phyloP scores from a whole-genome alignment of 1,140 invertebrate genomes.

The Glossosoma conforme region DNA sequence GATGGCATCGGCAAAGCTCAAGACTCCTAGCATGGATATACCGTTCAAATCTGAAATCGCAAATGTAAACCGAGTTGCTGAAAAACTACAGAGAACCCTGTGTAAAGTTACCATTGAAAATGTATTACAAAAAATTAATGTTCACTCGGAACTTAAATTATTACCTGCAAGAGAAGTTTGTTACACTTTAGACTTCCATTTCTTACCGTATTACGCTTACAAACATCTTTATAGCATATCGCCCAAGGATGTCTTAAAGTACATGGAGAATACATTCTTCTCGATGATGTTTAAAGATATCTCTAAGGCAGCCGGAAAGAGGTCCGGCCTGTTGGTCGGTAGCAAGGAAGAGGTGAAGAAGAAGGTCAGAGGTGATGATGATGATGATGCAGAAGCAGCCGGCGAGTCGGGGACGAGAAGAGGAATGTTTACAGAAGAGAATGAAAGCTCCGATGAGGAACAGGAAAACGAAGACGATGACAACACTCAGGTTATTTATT shows the following conservation, averaged over 20 bases:
- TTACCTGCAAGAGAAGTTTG: slow-evolving; percentile 50
- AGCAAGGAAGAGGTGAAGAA: slow-evolving; percentile 36
- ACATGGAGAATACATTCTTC: slow-evolving; percentile 63
- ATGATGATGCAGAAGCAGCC: slow-evolving; percentile 56
- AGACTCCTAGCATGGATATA: slow-evolving; percentile 95
- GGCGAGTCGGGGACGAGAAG: slow-evolving; percentile 50
- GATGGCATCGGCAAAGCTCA: slow-evolving; percentile 86
- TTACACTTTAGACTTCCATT: slow-evolving; percentile 63
- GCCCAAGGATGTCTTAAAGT: slow-evolving; percentile 63
- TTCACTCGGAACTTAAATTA: slow-evolving; percentile 57
- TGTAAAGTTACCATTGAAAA: slow-evolving; percentile 73
- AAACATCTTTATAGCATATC: slow-evolving; percentile 64
- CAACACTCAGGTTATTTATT: slow-evolving; percentile 45
- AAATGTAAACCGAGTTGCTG: slow-evolving; percentile 57
- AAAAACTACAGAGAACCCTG: slow-evolving; percentile 64
- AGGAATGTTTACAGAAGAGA: slow-evolving; percentile 42
- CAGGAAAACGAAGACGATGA: slow-evolving; percentile 67
- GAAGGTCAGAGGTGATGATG: slow-evolving; percentile 46
- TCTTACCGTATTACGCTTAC: slow-evolving; percentile 68
- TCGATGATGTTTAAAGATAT: slow-evolving; percentile 56
- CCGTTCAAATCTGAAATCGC: slow-evolving; percentile 60
- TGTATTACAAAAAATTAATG: slow-evolving; percentile 70
- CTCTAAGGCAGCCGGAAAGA: slow-evolving; percentile 33
- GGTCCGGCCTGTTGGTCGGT: slow-evolving; percentile 13
- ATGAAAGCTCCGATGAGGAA: slow-evolving; percentile 75